These are phyloP conservation scores for Drymodes brunneopygia DNA, from an alignment of 2,113 vertebrate species.

Conservation along the genomic window DNA sequence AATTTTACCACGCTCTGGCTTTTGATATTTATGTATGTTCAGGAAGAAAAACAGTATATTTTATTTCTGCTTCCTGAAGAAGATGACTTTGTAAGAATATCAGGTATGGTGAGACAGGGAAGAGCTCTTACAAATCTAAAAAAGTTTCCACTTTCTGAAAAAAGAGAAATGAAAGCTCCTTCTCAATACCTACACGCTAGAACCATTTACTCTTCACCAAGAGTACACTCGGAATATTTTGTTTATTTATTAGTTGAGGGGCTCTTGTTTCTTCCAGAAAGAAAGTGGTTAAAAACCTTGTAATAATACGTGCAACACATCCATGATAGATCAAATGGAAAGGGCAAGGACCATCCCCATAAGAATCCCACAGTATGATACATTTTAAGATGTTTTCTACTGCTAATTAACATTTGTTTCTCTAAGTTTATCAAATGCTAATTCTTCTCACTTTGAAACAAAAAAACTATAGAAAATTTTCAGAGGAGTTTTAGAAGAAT, in stretches of 20 bases:
- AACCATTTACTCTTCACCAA: neutral
- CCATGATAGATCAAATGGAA: neutral
- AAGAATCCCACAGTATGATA: neutral
- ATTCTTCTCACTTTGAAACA: neutral
- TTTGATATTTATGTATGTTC: neutral
- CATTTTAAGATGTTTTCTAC: neutral
- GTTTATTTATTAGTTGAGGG: neutral
- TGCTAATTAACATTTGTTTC: neutral
- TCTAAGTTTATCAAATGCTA: neutral
- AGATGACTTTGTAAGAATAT: neutral
- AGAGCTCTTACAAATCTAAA: neutral
- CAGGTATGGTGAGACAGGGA: neutral
- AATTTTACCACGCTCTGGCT: neutral
- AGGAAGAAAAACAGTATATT: neutral
- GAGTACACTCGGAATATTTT: neutral
- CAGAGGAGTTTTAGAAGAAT: neutral
- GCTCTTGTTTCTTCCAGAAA: neutral
- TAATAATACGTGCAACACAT: neutral
- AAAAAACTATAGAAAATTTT: neutral
- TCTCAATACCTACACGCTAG: neutral
- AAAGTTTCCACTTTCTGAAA: neutral
- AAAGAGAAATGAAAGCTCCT: neutral
- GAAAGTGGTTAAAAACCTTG: neutral
- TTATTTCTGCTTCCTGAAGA: neutral
- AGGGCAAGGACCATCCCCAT: neutral